phyloP scores from a whole-genome alignment of 2,888 invertebrate genomes.

The Oligia latruncula region DNA sequence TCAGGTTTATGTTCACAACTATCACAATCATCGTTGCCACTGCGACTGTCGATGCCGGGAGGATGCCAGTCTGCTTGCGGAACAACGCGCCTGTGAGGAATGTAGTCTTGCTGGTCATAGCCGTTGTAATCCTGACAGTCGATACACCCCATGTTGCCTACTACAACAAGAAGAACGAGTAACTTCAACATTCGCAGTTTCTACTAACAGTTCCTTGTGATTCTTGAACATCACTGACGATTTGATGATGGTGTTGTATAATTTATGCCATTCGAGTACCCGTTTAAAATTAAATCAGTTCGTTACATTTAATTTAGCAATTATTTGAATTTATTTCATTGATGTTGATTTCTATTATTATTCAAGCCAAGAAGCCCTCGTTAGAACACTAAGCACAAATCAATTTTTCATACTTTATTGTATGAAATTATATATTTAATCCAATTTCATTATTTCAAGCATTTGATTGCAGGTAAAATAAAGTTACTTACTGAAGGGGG shows the following conservation, averaged over 20 bases:
- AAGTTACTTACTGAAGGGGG: not conserved
- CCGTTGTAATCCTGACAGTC: not conserved
- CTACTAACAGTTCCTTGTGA: not conserved
- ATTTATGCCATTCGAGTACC: not conserved
- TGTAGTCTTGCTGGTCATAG: not conserved
- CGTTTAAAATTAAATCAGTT: not conserved
- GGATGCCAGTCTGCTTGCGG: no score
- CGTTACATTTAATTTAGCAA: not conserved
- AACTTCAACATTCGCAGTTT: not conserved
- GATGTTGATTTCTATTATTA: not conserved
- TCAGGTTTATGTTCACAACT: no score
- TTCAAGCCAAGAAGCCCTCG: not conserved
- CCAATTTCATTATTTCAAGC: not conserved
- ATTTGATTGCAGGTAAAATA: not conserved
- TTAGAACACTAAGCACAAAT: not conserved
- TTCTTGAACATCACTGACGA: not conserved
- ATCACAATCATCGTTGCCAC: no score
- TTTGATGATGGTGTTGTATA: not conserved
- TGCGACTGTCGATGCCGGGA: no score
- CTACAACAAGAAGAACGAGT: not conserved
- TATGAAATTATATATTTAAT: not conserved
- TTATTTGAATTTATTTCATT: not conserved
- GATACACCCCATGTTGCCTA: not conserved
- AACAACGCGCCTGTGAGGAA: no score
- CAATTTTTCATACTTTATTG: not conserved